phyloP scores from a whole-genome alignment of 2,888 invertebrate genomes.

The Chrysomela aeneicollis region DNA sequence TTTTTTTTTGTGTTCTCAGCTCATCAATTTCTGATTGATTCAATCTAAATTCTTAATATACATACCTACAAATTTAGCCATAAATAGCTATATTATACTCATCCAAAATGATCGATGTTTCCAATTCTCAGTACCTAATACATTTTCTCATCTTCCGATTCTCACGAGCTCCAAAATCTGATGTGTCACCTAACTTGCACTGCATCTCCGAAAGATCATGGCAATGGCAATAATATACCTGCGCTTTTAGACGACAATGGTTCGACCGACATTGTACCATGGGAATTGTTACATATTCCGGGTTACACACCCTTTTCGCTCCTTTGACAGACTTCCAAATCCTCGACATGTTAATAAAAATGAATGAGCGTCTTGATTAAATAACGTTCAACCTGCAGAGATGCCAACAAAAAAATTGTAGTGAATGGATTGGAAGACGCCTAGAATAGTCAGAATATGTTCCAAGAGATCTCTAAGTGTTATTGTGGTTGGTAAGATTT shows the following conservation, averaged over 20 bases:
- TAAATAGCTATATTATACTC: too few species aligned
- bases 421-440: slow-evolving; percentile 9
- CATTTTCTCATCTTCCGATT: too few species aligned
- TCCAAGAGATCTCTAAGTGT: background rate
- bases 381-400: slow-evolving; percentile 22
- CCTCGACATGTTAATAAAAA: slow-evolving; percentile 33
- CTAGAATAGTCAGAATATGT: background rate
- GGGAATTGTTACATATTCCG: slow-evolving; percentile 24
- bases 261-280: slow-evolving; percentile 21
- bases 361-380: slow-evolving; percentile 23
- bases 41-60: too few species aligned
- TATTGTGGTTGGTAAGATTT: background rate
- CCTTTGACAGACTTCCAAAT: slow-evolving; percentile 32
- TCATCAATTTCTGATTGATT: too few species aligned
- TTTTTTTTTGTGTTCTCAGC: too few species aligned
- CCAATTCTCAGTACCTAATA: too few species aligned
- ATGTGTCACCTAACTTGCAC: background rate
- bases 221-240: slow-evolving; percentile 18
- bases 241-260: slow-evolving; percentile 10
- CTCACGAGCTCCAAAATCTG: too few species aligned
- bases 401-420: slow-evolving; percentile 14
- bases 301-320: slow-evolving; percentile 28
- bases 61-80: too few species aligned
- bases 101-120: too few species aligned
- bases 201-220: slow-evolving; percentile 14